A percentile compares a stretch with the other conserved stretches of the same genome.
These are phyloP conservation scores for Sitta carolinensis DNA, from an alignment of 2,797 vertebrate species.

Conservation along the genomic window DNA sequence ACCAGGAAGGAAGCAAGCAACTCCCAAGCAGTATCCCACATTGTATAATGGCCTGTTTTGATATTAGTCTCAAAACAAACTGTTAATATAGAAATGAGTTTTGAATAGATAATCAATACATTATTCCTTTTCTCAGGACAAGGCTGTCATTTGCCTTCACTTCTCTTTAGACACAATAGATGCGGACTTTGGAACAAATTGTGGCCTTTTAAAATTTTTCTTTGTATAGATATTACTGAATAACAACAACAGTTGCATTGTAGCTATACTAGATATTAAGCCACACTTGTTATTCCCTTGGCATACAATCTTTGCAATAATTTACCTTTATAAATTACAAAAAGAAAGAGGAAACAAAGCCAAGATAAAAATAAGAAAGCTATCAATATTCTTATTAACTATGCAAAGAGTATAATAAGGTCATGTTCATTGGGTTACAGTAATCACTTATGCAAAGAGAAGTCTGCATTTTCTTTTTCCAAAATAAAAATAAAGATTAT, in stretches of 20 bases:
- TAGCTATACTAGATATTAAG: background rate
- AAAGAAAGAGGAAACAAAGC: constrained; percentile 5
- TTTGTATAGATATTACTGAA: background rate
- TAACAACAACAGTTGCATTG: background rate
- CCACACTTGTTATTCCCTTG: background rate
- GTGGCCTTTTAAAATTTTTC: background rate
- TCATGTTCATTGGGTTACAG: background rate
- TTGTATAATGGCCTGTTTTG: background rate
- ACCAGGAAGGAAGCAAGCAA: background rate
- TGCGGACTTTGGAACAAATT: background rate
- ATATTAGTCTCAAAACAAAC: background rate
- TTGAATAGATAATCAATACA: background rate
- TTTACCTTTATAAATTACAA: background rate
- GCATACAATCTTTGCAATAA: background rate
- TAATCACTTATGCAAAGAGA: background rate
- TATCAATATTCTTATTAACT: background rate
- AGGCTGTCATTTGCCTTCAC: background rate
- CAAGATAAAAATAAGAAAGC: background rate
- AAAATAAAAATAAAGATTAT: background rate
- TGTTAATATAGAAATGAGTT: background rate
- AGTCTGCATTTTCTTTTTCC: background rate
- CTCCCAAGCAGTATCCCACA: background rate
- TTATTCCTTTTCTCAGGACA: background rate
- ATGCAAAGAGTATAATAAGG: background rate
- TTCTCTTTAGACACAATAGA: background rate